Evolutionary conservation across 1,140 invertebrate species (phyloP).

Genomic region (Aplysia californica): DNA sequence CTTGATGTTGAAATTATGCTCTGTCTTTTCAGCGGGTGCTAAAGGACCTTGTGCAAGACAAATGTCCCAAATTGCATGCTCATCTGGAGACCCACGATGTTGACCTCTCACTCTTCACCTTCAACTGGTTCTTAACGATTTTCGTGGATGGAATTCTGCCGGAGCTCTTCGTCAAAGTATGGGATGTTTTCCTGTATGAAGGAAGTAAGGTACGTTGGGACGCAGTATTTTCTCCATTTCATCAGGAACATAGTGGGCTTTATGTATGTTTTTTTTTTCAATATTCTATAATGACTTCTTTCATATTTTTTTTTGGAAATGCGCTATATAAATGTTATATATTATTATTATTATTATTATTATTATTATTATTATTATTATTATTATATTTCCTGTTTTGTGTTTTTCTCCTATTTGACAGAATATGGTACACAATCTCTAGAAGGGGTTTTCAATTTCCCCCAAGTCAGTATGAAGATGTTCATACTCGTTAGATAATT

Average conservation of each 20-base stretch:
- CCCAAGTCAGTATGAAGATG: too few species aligned
- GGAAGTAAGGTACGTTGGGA: slow-evolving; percentile 70
- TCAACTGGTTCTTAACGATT: slow-evolving; percentile 74
- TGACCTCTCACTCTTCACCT: slow-evolving; percentile 72
- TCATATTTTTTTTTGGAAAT: background rate
- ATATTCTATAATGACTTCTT: background rate
- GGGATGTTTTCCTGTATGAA: slow-evolving; percentile 75
- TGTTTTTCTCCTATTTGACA: too few species aligned
- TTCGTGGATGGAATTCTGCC: slow-evolving; percentile 73
- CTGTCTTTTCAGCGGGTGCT: slow-evolving; percentile 57
- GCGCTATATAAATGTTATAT: too few species aligned
- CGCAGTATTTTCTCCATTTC: too few species aligned
- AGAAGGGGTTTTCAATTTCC: too few species aligned
- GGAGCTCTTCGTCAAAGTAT: slow-evolving; percentile 71
- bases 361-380: too few species aligned
- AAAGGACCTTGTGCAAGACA: slow-evolving; percentile 72
- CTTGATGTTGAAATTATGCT: too few species aligned
- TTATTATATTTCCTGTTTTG: too few species aligned
- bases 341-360: too few species aligned
- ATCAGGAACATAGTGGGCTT: background rate
- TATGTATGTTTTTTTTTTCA: background rate
- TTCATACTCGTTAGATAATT: too few species aligned
- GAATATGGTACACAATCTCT: too few species aligned
- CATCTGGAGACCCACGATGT: slow-evolving; percentile 70
- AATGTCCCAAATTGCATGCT: slow-evolving; percentile 68